Evolutionary conservation across 2,797 vertebrate genomes (phyloP).

Genomic region (Amphiprion clarkii): DNA sequence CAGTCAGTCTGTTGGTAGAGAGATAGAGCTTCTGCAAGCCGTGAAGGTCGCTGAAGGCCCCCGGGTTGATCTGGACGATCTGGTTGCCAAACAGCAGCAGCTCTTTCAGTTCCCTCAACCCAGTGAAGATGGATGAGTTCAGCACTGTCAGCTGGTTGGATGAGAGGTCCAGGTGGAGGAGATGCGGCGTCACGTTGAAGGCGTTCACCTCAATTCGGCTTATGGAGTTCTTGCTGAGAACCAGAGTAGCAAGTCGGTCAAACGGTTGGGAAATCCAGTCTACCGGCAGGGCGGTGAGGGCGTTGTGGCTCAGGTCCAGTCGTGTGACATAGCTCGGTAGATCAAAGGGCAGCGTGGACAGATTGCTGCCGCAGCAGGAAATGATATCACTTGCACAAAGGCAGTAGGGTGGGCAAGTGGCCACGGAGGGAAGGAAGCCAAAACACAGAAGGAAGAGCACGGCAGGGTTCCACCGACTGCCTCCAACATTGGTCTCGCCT

Average conservation of each 20-base stretch:
- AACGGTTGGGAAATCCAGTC: constrained; percentile 86
- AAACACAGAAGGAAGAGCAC: constrained; percentile 82
- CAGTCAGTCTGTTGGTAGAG: constrained; percentile 86
- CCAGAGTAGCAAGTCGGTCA: constrained; percentile 85
- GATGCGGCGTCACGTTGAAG: constrained; percentile 84
- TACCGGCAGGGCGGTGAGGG: constrained; percentile 82
- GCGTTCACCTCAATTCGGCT: constrained; percentile 83
- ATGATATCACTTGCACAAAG: constrained; percentile 93
- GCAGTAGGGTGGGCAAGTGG: constrained; percentile 88
- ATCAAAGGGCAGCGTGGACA: constrained; percentile 86
- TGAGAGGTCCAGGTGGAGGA: constrained; percentile 91
- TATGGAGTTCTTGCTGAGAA: constrained; percentile 89
- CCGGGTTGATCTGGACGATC: constrained; percentile 82
- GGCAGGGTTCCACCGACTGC: constrained; percentile 35
- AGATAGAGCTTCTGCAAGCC: constrained; percentile 90
- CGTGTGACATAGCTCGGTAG: constrained; percentile 87
- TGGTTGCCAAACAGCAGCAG: constrained; percentile 92
- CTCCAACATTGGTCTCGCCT: constrained; percentile 13
- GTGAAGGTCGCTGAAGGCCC: constrained; percentile 85
- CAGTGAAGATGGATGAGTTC: constrained; percentile 85
- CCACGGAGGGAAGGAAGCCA: constrained; percentile 69
- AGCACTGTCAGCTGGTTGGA: constrained; percentile 88
- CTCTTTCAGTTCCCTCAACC: constrained; percentile 86
- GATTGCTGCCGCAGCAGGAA: constrained; percentile 91
- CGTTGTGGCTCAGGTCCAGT: constrained; percentile 93